Evolutionary conservation across 2,113 vertebrate species (phyloP).

Genomic region (Peromyscus californicus): DNA sequence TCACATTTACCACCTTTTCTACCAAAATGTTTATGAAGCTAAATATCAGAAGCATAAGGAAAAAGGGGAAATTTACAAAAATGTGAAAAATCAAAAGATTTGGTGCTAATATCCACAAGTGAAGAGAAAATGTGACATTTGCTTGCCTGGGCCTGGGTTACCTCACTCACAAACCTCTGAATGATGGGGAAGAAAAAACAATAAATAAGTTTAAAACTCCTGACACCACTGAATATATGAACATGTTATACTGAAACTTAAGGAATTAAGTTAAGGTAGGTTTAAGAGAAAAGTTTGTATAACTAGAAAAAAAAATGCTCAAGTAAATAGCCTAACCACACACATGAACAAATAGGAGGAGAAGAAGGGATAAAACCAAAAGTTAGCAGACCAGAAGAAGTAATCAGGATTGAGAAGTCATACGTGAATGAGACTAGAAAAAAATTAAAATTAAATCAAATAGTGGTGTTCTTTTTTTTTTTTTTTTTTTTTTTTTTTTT

Average conservation of each 20-base stretch:
- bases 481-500: no score
- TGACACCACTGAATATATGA: not conserved
- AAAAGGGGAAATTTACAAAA: not conserved
- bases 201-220: not conserved
- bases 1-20: not conserved
- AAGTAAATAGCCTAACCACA: not conserved
- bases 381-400: not conserved
- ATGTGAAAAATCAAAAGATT: not conserved
- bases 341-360: not conserved
- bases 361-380: not conserved
- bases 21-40: not conserved
- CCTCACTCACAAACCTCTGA: not conserved
- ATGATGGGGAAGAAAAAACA: not conserved
- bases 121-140: not conserved
- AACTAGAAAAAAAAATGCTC: no score
- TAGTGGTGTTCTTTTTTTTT: no score
- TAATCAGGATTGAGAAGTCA: not conserved
- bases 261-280: not conserved
- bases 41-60: not conserved
- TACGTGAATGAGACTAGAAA: not conserved
- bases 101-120: not conserved
- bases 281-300: not conserved
- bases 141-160: not conserved
- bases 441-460: not conserved
- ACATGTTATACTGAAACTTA: not conserved